phyloP scores from a whole-genome alignment of 2,113 vertebrate genomes.

The Plectropomus leopardus region DNA sequence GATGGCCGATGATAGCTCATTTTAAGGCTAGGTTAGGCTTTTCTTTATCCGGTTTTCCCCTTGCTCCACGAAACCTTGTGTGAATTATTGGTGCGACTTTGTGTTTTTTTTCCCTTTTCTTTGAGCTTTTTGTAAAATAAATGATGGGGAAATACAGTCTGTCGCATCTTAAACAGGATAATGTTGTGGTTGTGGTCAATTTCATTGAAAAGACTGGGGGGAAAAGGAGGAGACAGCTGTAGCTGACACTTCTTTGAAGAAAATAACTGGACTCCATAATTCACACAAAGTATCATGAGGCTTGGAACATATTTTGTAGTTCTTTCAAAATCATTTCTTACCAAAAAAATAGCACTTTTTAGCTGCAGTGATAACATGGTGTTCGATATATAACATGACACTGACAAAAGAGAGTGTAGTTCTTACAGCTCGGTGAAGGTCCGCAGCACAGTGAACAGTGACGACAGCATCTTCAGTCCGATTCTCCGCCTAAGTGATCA shows the following conservation, averaged over 20 bases:
- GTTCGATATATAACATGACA: background rate
- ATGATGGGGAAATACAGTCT: background rate
- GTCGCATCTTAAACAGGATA: background rate
- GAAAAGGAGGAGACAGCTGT: background rate
- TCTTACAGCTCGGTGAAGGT: constrained; percentile 82
- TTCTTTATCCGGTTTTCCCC: background rate
- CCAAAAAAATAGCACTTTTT: background rate
- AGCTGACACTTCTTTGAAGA: background rate
- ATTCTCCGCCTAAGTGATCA: background rate
- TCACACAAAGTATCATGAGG: background rate
- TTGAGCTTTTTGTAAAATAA: background rate
- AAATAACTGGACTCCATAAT: background rate
- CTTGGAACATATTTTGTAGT: background rate
- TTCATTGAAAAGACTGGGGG: too few species aligned
- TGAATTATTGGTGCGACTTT: background rate
- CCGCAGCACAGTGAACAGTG: constrained; percentile 66
- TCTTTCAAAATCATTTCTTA: background rate
- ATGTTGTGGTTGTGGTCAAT: background rate
- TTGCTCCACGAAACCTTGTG: too few species aligned
- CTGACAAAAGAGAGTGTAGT: background rate
- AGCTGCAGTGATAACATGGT: background rate
- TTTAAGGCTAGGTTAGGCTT: background rate
- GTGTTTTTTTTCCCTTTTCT: background rate
- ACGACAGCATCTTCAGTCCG: constrained; percentile 69
- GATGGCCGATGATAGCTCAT: background rate